Base-by-base conservation (phyloP, 2,797 vertebrate species). In the Falco rusticolus region DNA sequence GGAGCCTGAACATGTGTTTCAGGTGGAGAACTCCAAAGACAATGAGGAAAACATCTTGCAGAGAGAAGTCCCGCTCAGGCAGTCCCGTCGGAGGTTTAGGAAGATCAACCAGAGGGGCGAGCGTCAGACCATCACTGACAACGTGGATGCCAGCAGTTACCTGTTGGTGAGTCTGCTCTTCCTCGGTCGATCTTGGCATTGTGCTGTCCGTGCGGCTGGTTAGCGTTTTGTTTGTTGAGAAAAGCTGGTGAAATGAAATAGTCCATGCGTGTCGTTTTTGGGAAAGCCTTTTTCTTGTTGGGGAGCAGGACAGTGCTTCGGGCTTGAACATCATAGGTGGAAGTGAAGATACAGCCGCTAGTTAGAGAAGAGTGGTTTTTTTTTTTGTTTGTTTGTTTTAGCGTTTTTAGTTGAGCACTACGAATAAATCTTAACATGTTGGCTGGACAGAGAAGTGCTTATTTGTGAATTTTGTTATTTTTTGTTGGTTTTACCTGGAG, bases 1-100 rank as follows among this genome's bases (percentile, higher is more conserved):
- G 96, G 98, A 99, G 87, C 97, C 97, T 83, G 96, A 98, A 96
- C 97, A 17, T 99, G 97, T 98, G 43, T 99, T 99, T 95, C 99
- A 99, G 99, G 99, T 99, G 98, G 99, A 99, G 96, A 99, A 99
- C 97, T 96, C 98, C 81, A 99, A 98, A 76, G 99, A 99, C 94
- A 98, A 98, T 64, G 98, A 99, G 95, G 99, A 99, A 48, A 95
- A 84, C 68, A 97, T 98, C 76, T 86, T 99, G 90, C 99, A 99
- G 45, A 98, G 99, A 91, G 99, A 99, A 78, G 98, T 98, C n/a
- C 98, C 99, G 0, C 97, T 98, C 14, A 97, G 98, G 54, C 98
- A 98, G 84, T 99, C 99, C 74, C 98, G 99, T 0, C 97, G 99
- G 45, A 98, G 99, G 84, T 99, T 99, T 90, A 97, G 98, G 88